Evolutionary conservation across 2,113 vertebrate species (phyloP).

Genomic region (Sceloporus tristichus): DNA sequence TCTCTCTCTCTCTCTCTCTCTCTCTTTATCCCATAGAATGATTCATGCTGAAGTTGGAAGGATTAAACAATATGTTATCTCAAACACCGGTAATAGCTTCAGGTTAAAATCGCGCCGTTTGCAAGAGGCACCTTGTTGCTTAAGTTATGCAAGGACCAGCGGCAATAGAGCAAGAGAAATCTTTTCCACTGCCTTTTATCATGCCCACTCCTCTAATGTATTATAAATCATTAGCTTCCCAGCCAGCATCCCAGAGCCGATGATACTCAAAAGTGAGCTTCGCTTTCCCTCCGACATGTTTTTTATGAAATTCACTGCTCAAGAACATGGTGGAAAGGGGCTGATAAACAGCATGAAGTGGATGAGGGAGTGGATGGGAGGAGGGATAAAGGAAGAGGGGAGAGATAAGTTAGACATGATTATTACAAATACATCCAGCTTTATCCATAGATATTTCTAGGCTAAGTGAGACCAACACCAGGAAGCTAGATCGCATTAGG

Average conservation of each 20-base stretch:
- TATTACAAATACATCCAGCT: not conserved
- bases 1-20: constrained; percentile 38
- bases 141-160: constrained; percentile 71
- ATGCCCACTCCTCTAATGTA: constrained; percentile 64
- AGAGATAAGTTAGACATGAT: not conserved
- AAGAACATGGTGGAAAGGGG: not conserved
- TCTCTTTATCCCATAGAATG: constrained; percentile 67
- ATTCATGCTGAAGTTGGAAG: constrained; percentile 73
- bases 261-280: constrained; percentile 50
- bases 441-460: not conserved
- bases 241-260: constrained; percentile 53
- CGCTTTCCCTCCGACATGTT: constrained; percentile 42
- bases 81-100: constrained; percentile 63
- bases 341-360: constrained; percentile 37
- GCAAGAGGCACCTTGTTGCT: constrained; percentile 65
- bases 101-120: constrained; percentile 66
- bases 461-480: not conserved
- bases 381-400: not conserved
- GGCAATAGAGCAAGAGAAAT: constrained; percentile 56
- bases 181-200: constrained; percentile 66
- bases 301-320: constrained; percentile 13
- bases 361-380: not conserved
- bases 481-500: not conserved
- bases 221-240: constrained; percentile 69
- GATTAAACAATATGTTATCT: constrained; percentile 74